Base-by-base conservation (phyloP, 2,113 vertebrate genomes). In the Danionella cerebrum region DNA sequence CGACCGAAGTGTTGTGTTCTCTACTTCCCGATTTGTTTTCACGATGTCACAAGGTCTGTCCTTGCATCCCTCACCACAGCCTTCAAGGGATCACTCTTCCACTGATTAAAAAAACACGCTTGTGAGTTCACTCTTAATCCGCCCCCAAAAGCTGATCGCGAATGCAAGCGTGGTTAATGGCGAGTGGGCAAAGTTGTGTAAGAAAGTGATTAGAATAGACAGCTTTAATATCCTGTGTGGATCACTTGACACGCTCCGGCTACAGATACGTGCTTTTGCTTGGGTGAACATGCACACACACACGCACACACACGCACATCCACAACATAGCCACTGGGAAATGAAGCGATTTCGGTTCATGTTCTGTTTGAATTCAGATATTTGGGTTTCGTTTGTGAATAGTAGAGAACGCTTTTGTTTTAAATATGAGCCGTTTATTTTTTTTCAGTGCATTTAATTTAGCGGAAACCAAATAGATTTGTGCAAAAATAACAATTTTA, bases 1-100 rank as follows among this genome's bases (percentile, higher is more conserved):
- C 85, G 93, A 60, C 91, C 89, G 0, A 98, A 97, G 79, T 94
- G 93, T 83, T 75, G 84, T 75, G 93, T 97, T 70, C 83, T 97
- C 77, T 86, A 89, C 85, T 98, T 93, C 86, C 94, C 96, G 12
- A 78, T 98, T 76, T 86, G 74, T 45, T 90, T 99, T 84, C 91
- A 92, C 44, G 88, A 94, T 65, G 85, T 96, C 79, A 88, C 81
- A 83, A 92, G 92, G 94, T 96, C 76, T 84, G 92, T 90, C 63
- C 41, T 52, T 47, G 72, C 52, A 59, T 69, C 52, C 57, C 41
- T 16, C 39, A 25, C 57, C 16, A 13, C 25, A 74, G 69, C 66
- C 41, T 67, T 71, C 54, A 29, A 71, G 71, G 66, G 74, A 78
- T 74, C 75, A 73, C 69, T 64, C 52, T 44, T 64, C 51, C 59